Percentiles rank a stretch among this genome's conserved stretches.
Evolutionary conservation across 2,888 invertebrate genomes (phyloP).

Genomic region (Tromatobia lineatoria): DNA sequence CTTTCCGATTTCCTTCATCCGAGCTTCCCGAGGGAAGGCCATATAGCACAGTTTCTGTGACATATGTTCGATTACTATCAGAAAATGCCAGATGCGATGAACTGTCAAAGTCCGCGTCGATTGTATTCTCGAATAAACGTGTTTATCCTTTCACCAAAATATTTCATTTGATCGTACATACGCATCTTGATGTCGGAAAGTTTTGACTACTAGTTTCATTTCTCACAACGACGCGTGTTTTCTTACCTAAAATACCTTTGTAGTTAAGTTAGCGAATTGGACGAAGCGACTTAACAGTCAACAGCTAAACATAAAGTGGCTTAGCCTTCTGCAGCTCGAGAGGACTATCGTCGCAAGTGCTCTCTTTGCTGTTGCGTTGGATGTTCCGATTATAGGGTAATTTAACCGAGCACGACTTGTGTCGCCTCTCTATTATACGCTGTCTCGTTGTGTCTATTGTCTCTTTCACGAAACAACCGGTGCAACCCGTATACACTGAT

Average conservation of each 20-base stretch:
- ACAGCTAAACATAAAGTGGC: constrained; percentile 16
- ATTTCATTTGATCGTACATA: background rate
- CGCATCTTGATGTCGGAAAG: constrained; percentile 47
- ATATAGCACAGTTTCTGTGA: background rate
- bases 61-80: constrained; percentile 63
- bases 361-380: background rate
- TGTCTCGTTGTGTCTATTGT: constrained; percentile 1
- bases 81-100: background rate
- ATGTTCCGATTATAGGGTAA: background rate
- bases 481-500: background rate
- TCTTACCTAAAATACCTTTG: constrained; percentile 61
- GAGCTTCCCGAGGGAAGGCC: background rate
- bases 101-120: background rate
- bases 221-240: constrained; percentile 50
- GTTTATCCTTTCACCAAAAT: background rate
- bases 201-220: background rate
- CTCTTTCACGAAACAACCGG: background rate
- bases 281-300: constrained; percentile 6
- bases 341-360: background rate
- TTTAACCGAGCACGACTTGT: background rate
- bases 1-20: background rate
- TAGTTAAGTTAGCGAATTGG: constrained; percentile 51
- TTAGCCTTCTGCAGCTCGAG: background rate
- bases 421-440: background rate
- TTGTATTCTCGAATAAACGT: background rate